phyloP scores from a whole-genome alignment of 2,888 invertebrate genomes.

The Himalopsyche tibetana region DNA sequence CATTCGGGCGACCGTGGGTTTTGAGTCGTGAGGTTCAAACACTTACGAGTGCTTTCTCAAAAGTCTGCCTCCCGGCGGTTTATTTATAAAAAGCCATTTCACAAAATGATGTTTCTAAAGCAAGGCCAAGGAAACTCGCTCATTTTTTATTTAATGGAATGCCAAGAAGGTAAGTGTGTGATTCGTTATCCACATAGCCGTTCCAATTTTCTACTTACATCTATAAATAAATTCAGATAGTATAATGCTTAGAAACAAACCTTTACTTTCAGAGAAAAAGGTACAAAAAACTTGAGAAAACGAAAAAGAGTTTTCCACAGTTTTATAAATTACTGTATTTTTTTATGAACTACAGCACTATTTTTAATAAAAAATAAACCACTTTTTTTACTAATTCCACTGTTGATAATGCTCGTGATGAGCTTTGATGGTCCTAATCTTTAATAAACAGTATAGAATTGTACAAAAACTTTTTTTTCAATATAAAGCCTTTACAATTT shows the following conservation, averaged over 20 bases:
- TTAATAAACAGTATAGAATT: too few relatives aligned
- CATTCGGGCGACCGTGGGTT: background rate
- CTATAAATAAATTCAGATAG: background rate
- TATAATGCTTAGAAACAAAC: background rate
- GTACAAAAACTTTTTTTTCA: too few relatives aligned
- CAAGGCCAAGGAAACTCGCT: background rate
- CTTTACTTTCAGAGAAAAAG: background rate
- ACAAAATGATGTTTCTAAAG: background rate
- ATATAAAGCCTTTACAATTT: too few relatives aligned
- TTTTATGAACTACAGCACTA: too few relatives aligned
- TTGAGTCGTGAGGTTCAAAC: conserved; percentile 11
- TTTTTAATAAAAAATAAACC: too few relatives aligned
- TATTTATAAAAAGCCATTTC: conserved; percentile 21
- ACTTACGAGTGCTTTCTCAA: conserved; percentile 14
- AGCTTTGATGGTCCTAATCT: too few relatives aligned
- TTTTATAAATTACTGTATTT: too few relatives aligned
- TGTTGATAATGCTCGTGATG: too few relatives aligned
- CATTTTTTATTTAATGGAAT: conserved; percentile 28
- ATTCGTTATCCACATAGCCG: background rate
- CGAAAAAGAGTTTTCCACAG: too few relatives aligned
- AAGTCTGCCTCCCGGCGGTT: conserved; percentile 12
- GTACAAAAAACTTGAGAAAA: too few relatives aligned
- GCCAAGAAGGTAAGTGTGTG: conserved; percentile 10
- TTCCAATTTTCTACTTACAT: background rate
- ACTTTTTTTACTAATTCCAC: too few relatives aligned